Percentiles rank a stretch among this genome's conserved stretches.
These are phyloP conservation scores for Hybognathus amarus DNA, from an alignment of 2,797 vertebrate genomes.

Conservation along the genomic window DNA sequence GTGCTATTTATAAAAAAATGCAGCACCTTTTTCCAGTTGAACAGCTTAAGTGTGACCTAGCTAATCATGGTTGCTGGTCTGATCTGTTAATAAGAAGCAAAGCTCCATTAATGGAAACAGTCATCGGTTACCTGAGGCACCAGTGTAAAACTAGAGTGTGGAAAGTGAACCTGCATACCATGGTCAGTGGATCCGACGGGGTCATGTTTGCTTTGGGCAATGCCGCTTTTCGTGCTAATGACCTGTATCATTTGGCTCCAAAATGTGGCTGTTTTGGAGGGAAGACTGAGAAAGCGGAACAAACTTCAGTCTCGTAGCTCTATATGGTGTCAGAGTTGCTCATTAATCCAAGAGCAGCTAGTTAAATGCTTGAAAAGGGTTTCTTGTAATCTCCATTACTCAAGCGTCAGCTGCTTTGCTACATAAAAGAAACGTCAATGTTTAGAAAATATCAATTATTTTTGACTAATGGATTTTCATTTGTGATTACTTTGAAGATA, in stretches of 20 bases:
- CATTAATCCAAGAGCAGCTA: slow-evolving; percentile 36
- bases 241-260: slow-evolving; percentile 62
- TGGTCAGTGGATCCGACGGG: slow-evolving; percentile 35
- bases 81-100: slow-evolving; percentile 68
- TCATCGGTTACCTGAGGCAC: slow-evolving; percentile 68
- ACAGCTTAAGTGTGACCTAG: slow-evolving; percentile 52
- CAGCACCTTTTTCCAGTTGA: slow-evolving; percentile 43
- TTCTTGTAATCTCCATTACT: slow-evolving; percentile 13
- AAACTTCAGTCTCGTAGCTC: slow-evolving; percentile 33
- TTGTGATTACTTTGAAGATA: neutral
- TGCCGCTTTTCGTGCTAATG: slow-evolving; percentile 43
- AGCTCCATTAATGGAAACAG: slow-evolving; percentile 64
- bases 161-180: slow-evolving; percentile 60
- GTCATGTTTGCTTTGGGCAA: slow-evolving; percentile 55
- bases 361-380: slow-evolving; percentile 18
- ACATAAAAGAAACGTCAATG: neutral
- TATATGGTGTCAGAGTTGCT: slow-evolving; percentile 39
- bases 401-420: neutral
- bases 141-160: slow-evolving; percentile 65
- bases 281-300: slow-evolving; percentile 61
- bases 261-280: slow-evolving; percentile 69
- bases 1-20: slow-evolving; percentile 34
- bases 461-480: neutral
- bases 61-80: slow-evolving; percentile 54
- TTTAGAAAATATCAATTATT: neutral